Evolutionary conservation across 1,140 invertebrate genomes (phyloP).

Genomic region (Drosophila obscura): DNA sequence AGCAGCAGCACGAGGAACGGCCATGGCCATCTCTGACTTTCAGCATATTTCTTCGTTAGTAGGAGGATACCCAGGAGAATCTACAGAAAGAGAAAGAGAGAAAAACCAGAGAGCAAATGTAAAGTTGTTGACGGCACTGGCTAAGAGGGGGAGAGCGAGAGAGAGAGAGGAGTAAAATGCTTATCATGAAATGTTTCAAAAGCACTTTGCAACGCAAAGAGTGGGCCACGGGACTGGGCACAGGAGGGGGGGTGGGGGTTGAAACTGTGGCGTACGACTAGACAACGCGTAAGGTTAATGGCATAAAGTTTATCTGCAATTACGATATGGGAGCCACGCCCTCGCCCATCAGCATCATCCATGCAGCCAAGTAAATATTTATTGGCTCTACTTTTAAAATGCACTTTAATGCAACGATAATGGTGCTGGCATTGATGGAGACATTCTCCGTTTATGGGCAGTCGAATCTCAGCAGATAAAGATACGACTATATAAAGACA

Average conservation of each 20-base stretch:
- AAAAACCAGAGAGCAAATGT: conserved; percentile 45
- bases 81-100: background rate
- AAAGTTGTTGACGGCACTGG: conserved; percentile 55
- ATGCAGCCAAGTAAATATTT: conserved; percentile 69
- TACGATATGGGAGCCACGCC: conserved; percentile 69
- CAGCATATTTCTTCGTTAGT: conserved; percentile 69
- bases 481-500: background rate
- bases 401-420: conserved; percentile 67
- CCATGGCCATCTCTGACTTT: conserved; percentile 21
- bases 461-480: conserved; percentile 7
- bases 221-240: conserved; percentile 10
- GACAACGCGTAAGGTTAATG: conserved; percentile 77
- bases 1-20: too few species aligned
- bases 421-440: conserved; percentile 24
- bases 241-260: conserved; percentile 3
- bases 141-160: background rate
- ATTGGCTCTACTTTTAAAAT: conserved; percentile 73
- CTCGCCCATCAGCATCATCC: conserved; percentile 4
- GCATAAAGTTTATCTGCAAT: conserved; percentile 81
- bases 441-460: conserved; percentile 21
- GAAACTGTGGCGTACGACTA: conserved; percentile 29
- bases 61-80: conserved; percentile 12
- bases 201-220: conserved; percentile 54
- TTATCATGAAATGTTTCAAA: conserved; percentile 77
- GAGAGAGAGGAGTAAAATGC: conserved; percentile 31